Evolutionary conservation across 2,113 vertebrate species (phyloP), one percentile per base, ranked within the genome.

Genomic region (Clinocottus analis): DNA sequence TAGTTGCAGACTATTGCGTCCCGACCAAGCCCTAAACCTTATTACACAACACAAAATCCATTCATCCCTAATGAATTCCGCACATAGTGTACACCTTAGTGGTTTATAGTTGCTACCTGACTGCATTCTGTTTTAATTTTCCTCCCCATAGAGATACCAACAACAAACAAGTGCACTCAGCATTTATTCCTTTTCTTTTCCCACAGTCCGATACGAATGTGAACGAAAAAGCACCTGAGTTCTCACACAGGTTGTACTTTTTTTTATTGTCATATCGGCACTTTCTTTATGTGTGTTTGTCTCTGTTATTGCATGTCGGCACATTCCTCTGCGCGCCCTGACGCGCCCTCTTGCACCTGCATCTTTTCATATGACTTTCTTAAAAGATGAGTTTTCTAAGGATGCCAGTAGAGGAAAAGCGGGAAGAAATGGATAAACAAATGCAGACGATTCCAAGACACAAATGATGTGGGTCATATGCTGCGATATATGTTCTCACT

Each of bases 331-430:
- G 51, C 21, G 7, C 17, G 5, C 17, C 25, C 23, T 41, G 66
- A 75, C 60, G 65, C 3, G n/a, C 27, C 49, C 33, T 64, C 0
- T 7, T 19, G 59, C 72, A 35, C 67, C 75, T 77, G 76, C 58
- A 45, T 76, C 58, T 7, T 37, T 9, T 37, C 59, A 21, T 35
- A 47, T n/a, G 17, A 21, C 3, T 35, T 51, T 23, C 2, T 25
- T 25, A 23, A 17, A 62, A 23, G 19, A 56, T 16, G 21, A 10
- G 4, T 19, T 51, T 66, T 55, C 7, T 33, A 9, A 17, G 72
- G 79, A 27, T 11, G 45, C 45, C 13, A 43, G 35, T 1, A 13
- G 31, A 12, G n/a, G 31, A 37, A 25, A 29, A 61, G 13, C 23
- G 8, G 16, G 37, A 27, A 2, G 9, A 41, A 19, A 2, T 12